Evolutionary conservation across 2,797 vertebrate species (phyloP).

Genomic region (Gastrophryne carolinensis): DNA sequence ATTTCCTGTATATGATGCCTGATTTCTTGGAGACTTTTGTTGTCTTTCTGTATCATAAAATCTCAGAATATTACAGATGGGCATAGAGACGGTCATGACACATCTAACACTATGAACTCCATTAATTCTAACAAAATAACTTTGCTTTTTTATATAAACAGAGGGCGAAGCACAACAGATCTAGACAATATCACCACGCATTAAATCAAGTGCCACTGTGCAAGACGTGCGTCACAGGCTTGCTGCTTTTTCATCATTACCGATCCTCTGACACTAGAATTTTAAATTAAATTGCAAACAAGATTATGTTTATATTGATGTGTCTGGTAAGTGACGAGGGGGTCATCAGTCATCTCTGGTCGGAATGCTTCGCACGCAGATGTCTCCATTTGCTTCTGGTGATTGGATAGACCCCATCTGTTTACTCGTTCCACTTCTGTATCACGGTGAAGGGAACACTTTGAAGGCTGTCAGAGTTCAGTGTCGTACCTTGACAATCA

Average conservation of each 20-base stretch:
- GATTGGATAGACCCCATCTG: slow-evolving; percentile 34
- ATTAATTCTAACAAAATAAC: background rate
- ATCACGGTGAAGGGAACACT: background rate
- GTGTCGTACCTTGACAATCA: slow-evolving; percentile 13
- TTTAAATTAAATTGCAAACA: slow-evolving; percentile 22
- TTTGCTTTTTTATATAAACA: background rate
- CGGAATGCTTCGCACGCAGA: background rate
- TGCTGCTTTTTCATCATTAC: background rate
- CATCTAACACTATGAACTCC: background rate
- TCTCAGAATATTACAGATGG: background rate
- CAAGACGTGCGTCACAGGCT: background rate
- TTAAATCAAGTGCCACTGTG: background rate
- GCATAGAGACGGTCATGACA: background rate
- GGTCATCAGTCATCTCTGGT: slow-evolving; percentile 6
- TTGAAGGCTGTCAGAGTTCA: slow-evolving; percentile 22
- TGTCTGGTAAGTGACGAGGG: slow-evolving; percentile 10
- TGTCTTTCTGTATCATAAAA: background rate
- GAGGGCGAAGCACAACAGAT: background rate
- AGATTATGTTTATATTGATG: slow-evolving; percentile 26
- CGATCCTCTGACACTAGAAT: slow-evolving; percentile 5
- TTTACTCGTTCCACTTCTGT: background rate
- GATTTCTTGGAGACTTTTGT: background rate
- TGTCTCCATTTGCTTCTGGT: slow-evolving; percentile 5
- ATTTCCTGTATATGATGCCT: background rate
- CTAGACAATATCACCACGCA: background rate